Percentiles rank a stretch among this genome's conserved stretches.
phyloP scores from a whole-genome alignment of 2,888 invertebrate species.

The Sussaba pulchella region DNA sequence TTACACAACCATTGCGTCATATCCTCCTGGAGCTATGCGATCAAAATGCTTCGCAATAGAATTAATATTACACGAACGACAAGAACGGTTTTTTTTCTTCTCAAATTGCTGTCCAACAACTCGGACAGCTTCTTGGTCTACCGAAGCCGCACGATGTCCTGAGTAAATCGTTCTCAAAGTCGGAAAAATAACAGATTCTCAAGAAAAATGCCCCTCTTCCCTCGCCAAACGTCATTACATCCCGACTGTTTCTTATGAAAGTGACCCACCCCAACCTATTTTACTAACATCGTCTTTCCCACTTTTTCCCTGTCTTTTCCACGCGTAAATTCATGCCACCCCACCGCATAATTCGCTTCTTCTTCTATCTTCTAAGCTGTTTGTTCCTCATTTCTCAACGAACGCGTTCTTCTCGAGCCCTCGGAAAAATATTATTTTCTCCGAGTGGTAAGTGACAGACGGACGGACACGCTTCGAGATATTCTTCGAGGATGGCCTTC shows the following conservation, averaged over 20 bases:
- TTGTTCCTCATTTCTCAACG: constrained; percentile 23
- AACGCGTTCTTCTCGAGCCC: constrained; percentile 62
- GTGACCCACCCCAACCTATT: constrained; percentile 31
- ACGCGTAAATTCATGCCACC: constrained; percentile 1
- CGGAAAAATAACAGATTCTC: constrained; percentile 24
- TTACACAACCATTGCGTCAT: no score
- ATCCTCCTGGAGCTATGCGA: no score
- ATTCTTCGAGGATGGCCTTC: constrained; percentile 71
- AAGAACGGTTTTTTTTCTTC: no score
- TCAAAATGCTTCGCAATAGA: no score
- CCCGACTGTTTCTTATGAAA: constrained; percentile 3
- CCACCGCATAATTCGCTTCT: neutral
- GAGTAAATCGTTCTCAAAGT: constrained; percentile 43
- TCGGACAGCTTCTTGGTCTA: constrained; percentile 27
- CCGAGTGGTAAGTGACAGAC: constrained; percentile 79
- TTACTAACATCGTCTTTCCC: constrained; percentile 2
- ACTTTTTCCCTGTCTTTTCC: no score
- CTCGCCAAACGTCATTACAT: constrained; percentile 22
- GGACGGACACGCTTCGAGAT: constrained; percentile 77
- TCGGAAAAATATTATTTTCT: constrained; percentile 79
- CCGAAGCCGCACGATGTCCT: constrained; percentile 15
- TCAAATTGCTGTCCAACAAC: neutral
- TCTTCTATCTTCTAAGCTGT: constrained; percentile 14
- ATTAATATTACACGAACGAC: no score
- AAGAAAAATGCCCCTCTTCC: no score